Evolutionary conservation across 2,888 invertebrate genomes (phyloP), one percentile per base, ranked within the genome.

Genomic region (Apocheima hispidaria): DNA sequence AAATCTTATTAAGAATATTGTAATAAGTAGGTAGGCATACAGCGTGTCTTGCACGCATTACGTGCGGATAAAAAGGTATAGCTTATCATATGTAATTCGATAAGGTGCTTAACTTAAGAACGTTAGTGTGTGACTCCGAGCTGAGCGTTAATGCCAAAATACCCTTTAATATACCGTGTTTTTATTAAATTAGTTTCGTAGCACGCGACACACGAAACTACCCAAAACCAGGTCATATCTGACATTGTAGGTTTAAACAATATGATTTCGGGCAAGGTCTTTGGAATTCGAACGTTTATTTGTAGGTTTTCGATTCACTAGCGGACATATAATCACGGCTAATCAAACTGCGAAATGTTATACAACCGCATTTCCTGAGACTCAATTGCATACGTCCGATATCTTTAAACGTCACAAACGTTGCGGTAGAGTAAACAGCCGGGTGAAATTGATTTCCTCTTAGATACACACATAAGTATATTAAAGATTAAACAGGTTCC

Each of bases 101-200:
- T 81, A 81, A 79, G 74, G 77, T 76, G 73, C 75, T 79, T 81
- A 77, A 72, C 75, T 74, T 79, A 74, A 79, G 79, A 80, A 79
- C 75, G 78, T 80, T 80, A 77, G 75, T 77, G 74, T 80, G 81
- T 74, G 76, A 77, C 76, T 80, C 75, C 74, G 76, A 74, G 78
- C 75, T 71, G 72, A 79, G 75, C 81, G 82, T 81, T 84, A 84
- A 85, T 83, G 86, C 85, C 86, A 84, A 89, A 89, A 84, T 87
- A 89, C 84, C 84, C 83, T 85, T 84, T 86, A 86, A 81, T 84
- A 86, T 84, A 82, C 82, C 86, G 80, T 89, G 88, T 88, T 90
- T 88, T 88, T 87, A 89, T 90, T 88, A 88, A 90, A 90, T 90
- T 89, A 89, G 87, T 86, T 84, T 76, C 77, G 80, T 78, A 63